A percentile compares a stretch with the other conserved stretches of the same genome.
Evolutionary conservation across 2,888 invertebrate genomes (phyloP).

Genomic region (Leistus spinibarbis): DNA sequence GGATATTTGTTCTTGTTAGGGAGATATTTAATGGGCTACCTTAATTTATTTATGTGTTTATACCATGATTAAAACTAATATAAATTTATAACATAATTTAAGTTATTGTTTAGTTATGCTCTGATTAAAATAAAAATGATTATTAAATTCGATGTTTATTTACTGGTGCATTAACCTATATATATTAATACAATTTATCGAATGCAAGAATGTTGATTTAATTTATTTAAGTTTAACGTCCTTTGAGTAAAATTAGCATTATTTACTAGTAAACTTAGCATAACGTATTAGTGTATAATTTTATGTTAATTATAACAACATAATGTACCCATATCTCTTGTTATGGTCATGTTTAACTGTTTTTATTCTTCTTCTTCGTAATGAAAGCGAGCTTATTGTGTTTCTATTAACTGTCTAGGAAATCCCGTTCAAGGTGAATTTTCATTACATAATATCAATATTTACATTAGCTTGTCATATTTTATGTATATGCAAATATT

Average conservation of each 20-base stretch:
- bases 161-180: neutral
- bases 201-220: neutral
- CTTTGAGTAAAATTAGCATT: neutral
- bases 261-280: neutral
- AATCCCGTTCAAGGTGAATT: conserved; percentile 8
- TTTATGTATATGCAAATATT: neutral
- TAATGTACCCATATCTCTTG: neutral
- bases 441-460: conserved; percentile 9
- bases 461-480: neutral
- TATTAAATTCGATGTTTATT: no score
- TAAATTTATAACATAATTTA: no score
- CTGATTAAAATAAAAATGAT: no score
- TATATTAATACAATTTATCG: neutral
- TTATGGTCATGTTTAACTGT: conserved; percentile 16
- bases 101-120: no score
- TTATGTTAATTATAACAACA: conserved; percentile 4
- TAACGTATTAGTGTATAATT: neutral
- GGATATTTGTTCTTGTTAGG: no score
- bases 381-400: neutral
- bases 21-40: no score
- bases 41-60: no score
- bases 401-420: conserved; percentile 14
- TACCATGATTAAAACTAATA: no score
- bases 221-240: neutral
- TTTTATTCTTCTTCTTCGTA: neutral